A percentile compares a stretch with the other conserved stretches of the same genome.
Evolutionary conservation across 2,113 vertebrate genomes (phyloP).

Genomic region (Thymallus thymallus): DNA sequence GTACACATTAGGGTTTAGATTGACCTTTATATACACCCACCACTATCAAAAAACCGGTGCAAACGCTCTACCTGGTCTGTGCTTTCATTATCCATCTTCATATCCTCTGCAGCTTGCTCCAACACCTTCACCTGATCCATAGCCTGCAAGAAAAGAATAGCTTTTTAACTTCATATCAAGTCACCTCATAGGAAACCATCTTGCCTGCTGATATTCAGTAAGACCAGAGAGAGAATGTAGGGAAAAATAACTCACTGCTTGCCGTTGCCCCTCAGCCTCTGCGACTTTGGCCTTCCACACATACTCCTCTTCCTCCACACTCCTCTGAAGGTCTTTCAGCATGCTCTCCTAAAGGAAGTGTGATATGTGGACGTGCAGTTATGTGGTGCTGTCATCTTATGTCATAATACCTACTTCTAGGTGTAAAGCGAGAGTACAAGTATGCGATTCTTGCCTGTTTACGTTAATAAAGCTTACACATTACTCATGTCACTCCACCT

Average conservation of each 20-base stretch:
- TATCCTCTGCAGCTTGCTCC: constrained; percentile 69
- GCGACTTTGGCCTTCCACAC: constrained; percentile 78
- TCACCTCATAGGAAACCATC: no score
- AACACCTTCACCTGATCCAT: constrained; percentile 72
- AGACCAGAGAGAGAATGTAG: background rate
- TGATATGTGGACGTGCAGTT: no score
- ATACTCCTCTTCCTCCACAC: constrained; percentile 79
- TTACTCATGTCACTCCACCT: no score
- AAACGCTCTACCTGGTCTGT: constrained; percentile 71
- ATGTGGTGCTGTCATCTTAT: no score
- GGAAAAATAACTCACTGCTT: constrained; percentile 60
- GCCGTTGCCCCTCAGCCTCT: constrained; percentile 72
- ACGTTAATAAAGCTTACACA: no score
- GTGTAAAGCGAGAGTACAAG: no score
- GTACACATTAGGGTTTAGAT: no score
- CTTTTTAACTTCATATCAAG: no score
- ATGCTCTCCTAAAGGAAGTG: constrained; percentile 75
- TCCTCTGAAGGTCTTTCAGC: constrained; percentile 81
- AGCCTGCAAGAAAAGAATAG: constrained; percentile 59
- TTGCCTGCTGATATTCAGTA: background rate
- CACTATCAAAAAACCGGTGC: background rate
- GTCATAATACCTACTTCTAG: no score
- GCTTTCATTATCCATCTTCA: constrained; percentile 74
- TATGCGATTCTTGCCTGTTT: no score
- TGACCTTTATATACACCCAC: background rate